Conservation (phyloP, 2,797 vertebrate species). For the Microctenopoma stevenorrisi region DNA sequence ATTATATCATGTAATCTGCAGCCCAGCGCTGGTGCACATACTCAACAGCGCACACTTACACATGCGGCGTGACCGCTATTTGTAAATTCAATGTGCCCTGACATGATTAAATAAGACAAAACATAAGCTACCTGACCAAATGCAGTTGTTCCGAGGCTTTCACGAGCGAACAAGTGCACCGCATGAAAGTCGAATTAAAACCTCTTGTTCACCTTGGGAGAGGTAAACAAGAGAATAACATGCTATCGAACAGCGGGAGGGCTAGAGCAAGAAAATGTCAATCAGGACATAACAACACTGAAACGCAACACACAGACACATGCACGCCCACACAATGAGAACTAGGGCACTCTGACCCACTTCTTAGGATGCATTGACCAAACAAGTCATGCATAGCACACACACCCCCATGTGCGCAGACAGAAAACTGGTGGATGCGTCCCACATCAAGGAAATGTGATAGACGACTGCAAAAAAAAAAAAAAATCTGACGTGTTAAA, state of each 20-base stretch:
- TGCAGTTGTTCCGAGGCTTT: constrained; percentile 61
- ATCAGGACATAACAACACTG: constrained; percentile 72
- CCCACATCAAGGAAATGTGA: constrained; percentile 55
- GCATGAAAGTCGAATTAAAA: constrained; percentile 71
- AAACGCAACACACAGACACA: constrained; percentile 66
- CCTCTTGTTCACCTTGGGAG: constrained; percentile 73
- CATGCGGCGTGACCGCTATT: constrained; percentile 78
- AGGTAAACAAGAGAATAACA: constrained; percentile 73
- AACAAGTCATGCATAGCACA: constrained; percentile 72
- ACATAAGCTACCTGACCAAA: constrained; percentile 79
- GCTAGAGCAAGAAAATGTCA: constrained; percentile 61
- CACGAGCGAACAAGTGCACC: constrained; percentile 43
- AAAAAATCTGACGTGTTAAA: constrained; percentile 49
- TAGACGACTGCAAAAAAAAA: constrained; percentile 48
- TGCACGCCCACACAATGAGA: constrained; percentile 71
- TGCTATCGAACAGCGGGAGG: constrained; percentile 65
- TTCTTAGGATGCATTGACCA: constrained; percentile 82
- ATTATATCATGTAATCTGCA: constrained; percentile 84
- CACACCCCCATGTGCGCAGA: constrained; percentile 41
- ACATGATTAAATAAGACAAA: constrained; percentile 84
- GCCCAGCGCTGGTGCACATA: constrained; percentile 74
- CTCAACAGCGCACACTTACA: constrained; percentile 76
- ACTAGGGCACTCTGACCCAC: constrained; percentile 84
- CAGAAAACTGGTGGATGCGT: constrained; percentile 39
- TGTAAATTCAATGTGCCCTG: constrained; percentile 83